Evolutionary conservation across 2,113 vertebrate genomes (phyloP).

Genomic region (Sporophila hypoxantha): DNA sequence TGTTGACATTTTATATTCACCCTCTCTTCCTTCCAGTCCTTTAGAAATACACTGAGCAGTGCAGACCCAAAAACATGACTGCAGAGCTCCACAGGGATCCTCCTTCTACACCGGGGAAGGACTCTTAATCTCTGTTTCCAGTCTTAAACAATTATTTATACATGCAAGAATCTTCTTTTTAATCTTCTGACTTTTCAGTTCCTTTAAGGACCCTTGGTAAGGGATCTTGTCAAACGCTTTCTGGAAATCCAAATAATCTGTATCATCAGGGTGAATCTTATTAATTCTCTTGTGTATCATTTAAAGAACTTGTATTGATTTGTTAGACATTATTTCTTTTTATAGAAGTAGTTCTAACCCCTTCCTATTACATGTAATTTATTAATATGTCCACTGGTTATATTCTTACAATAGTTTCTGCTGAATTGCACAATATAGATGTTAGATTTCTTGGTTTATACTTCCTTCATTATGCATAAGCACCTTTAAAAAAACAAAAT

Average conservation of each 20-base stretch:
- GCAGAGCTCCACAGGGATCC: not conserved
- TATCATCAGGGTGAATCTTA: not conserved
- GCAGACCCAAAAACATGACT: not conserved
- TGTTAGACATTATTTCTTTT: not conserved
- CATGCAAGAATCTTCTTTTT: conserved; percentile 6
- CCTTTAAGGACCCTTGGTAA: conserved; percentile 4
- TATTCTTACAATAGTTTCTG: not conserved
- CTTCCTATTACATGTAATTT: not conserved
- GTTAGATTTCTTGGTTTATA: not conserved
- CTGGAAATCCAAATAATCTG: conserved; percentile 21
- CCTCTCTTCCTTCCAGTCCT: not conserved
- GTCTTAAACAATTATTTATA: conserved; percentile 23
- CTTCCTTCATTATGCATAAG: not conserved
- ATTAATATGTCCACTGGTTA: not conserved
- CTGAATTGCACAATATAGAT: not conserved
- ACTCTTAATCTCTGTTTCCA: not conserved
- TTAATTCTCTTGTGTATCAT: not conserved
- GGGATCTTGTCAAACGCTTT: conserved; percentile 1
- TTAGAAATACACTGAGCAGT: not conserved
- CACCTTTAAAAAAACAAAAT: not conserved
- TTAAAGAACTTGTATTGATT: not conserved
- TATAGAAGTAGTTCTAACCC: not conserved
- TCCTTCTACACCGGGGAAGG: not conserved
- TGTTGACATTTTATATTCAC: conserved; percentile 5
- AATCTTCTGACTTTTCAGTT: not conserved